Percentiles rank a stretch among this genome's conserved stretches.
Evolutionary conservation across 2,113 vertebrate genomes (phyloP).

Genomic region (Petaurus breviceps): DNA sequence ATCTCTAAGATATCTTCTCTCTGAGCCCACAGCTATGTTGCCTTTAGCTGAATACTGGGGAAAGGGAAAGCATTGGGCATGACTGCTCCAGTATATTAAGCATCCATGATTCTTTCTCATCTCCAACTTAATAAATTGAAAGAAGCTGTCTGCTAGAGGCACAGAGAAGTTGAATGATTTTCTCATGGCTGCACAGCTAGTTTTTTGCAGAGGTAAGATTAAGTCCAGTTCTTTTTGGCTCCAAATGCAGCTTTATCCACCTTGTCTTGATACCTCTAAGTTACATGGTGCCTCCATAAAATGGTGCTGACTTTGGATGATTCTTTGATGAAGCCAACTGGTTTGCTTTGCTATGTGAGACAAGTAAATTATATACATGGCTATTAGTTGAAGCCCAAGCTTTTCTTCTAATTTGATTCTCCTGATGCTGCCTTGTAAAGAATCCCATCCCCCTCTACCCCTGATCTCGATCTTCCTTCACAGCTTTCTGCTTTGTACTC

Average conservation of each 20-base stretch:
- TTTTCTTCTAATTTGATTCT: background rate
- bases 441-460: background rate
- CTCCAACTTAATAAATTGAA: background rate
- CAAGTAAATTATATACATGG: background rate
- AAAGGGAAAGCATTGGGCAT: background rate
- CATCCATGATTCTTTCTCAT: background rate
- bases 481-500: background rate
- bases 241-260: background rate
- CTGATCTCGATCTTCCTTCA: no score
- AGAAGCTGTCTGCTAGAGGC: background rate
- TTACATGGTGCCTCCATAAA: background rate
- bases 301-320: background rate
- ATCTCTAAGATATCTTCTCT: background rate
- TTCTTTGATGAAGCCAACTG: background rate
- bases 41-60: background rate
- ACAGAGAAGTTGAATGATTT: background rate
- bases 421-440: background rate
- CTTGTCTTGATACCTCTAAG: background rate
- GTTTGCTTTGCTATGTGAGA: no score
- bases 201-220: background rate
- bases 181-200: background rate
- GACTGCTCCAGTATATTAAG: background rate
- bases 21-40: background rate
- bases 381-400: background rate
- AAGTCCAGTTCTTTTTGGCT: background rate